Evolutionary conservation across 2,888 invertebrate species (phyloP), one percentile per base, ranked within the genome.

Genomic region (Sarcophaga caerulescens): DNA sequence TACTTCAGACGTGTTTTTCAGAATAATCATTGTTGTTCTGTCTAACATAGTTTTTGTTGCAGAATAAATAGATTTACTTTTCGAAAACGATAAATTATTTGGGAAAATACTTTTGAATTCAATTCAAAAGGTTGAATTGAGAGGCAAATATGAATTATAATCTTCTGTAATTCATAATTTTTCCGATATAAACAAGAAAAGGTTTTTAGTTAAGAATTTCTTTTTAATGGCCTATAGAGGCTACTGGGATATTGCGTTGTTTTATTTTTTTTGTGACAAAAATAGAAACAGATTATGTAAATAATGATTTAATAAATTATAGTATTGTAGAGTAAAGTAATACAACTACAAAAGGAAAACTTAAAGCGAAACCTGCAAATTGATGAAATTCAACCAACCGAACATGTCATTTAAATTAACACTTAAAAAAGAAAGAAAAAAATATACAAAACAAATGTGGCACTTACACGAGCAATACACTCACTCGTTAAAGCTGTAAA

Each of bases 391-490:
- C 73, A 79, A 44, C 2, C 73, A 79, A 44, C 0, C 65, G 57
- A 66, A 73, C 85, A 76, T 83, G 83, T 68, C 68, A 68, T 69
- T 85, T 65, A 80, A 83, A 85, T 85, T 85, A 85, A 83, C 83
- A 83, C 80, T 80, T 79, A 57, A 45, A 82, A 71, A 77, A 59
- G 19, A 35, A 8, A 1, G 1, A 35, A 35, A 35, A 35, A 35
- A 35, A 35, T 1, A 35, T 6, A 35, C 8, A 8, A 35, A 35
- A 35, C 35, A 35, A 35, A 35, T 35, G 35, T 65, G 44, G 65
- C 73, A 82, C 75, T 19, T 6, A 12, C 35, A 62, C 52, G 52
- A 52, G 52, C 52, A 52, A 52, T 52, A 35, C 6, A n/a, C n/a
- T n/a, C 35, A n/a, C 10, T 35, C n/a, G 44, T 35, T 19, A 19